These are phyloP conservation scores for Tympanuchus pallidicinctus DNA, from an alignment of 2,113 vertebrate genomes.

Conservation along the genomic window DNA sequence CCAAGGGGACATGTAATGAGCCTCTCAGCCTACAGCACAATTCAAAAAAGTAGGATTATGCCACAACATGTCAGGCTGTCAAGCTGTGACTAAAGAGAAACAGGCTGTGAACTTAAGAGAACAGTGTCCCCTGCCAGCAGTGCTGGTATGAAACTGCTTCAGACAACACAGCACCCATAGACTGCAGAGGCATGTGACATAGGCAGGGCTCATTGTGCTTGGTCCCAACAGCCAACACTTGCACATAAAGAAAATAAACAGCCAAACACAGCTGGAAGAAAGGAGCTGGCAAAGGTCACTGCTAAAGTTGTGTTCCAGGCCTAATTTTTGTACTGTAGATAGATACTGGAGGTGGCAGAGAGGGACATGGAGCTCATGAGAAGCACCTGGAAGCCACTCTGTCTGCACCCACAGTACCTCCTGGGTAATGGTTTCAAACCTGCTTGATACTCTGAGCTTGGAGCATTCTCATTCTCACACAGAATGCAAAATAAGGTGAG, in stretches of 20 bases:
- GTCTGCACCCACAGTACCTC: not conserved
- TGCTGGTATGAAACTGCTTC: not conserved
- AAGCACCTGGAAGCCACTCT: not conserved
- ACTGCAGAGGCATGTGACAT: not conserved
- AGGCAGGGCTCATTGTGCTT: accelerated
- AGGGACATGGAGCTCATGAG: not conserved
- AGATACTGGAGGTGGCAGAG: not conserved
- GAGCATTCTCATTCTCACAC: not conserved
- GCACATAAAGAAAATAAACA: not conserved
- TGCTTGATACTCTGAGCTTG: not conserved
- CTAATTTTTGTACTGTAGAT: not conserved
- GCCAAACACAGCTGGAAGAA: not conserved
- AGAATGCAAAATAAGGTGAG: not conserved
- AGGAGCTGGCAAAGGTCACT: not conserved
- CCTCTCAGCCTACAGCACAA: not conserved
- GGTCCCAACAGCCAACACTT: not conserved
- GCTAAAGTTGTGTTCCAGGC: not conserved
- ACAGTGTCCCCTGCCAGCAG: not conserved
- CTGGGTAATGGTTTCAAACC: not conserved
- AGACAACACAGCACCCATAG: not conserved
- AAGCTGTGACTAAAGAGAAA: not conserved
- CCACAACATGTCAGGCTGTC: not conserved
- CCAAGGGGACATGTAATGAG: not conserved
- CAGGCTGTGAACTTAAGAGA: not conserved
- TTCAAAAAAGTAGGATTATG: not conserved